Evolutionary conservation across 2,797 vertebrate species (phyloP).

Genomic region (Bovichtus diacanthus): DNA sequence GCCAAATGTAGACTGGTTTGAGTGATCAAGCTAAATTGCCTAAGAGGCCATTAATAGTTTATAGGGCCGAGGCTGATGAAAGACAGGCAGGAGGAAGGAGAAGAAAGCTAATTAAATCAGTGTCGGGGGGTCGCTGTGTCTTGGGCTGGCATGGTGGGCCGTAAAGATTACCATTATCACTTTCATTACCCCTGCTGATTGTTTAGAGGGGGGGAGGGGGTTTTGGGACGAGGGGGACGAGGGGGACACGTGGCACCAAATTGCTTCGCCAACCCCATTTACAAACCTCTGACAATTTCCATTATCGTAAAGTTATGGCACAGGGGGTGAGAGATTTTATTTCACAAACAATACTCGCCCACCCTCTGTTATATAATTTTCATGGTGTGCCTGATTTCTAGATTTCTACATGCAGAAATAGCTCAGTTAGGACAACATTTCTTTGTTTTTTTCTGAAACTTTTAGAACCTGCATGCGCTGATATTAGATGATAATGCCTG

Average conservation of each 20-base stretch:
- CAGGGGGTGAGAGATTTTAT: constrained; percentile 58
- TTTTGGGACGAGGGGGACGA: constrained; percentile 11
- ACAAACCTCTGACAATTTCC: constrained; percentile 70
- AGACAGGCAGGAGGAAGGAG: constrained; percentile 69
- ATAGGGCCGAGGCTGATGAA: constrained; percentile 73
- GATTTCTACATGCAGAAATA: constrained; percentile 22
- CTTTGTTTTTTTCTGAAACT: not conserved
- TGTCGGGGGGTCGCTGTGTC: constrained; percentile 75
- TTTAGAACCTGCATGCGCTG: not conserved
- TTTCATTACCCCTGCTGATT: constrained; percentile 80
- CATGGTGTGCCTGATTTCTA: constrained; percentile 17
- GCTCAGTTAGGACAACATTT: not conserved
- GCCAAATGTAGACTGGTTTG: constrained; percentile 58
- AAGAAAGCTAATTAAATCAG: constrained; percentile 80
- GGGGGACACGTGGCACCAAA: constrained; percentile 60
- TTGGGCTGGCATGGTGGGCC: constrained; percentile 76
- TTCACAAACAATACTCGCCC: constrained; percentile 50
- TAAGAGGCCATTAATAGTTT: constrained; percentile 81
- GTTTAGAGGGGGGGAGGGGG: constrained; percentile 61
- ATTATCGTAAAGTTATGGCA: constrained; percentile 68
- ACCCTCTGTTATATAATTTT: constrained; percentile 43
- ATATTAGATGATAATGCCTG: not conserved
- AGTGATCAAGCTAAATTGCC: constrained; percentile 80
- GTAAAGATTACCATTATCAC: constrained; percentile 84
- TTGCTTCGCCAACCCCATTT: constrained; percentile 62